Evolutionary conservation across 2,797 vertebrate genomes (phyloP), one percentile per base, ranked within the genome.

Genomic region (Diceros bicornis): DNA sequence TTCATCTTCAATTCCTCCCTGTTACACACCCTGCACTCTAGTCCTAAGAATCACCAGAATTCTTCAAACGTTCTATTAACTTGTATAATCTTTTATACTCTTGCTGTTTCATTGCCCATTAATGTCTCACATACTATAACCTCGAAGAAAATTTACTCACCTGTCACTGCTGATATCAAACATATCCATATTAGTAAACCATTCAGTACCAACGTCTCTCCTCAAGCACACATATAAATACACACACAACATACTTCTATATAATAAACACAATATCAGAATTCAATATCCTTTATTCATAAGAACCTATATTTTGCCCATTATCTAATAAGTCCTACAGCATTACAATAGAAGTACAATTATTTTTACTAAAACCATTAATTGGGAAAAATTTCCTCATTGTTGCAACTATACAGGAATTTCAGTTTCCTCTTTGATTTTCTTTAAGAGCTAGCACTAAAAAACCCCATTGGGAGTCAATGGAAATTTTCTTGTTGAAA

Each of bases 401-500:
- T 44, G 18, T 81, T 71, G 29, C 27, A 85, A 89, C 81, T 50
- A 37, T 74, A 8, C 18, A 68, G 8, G 14, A 34, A 79, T 81
- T 89, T 91, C 32, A 34, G 20, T 37, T 91, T 88, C 13, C 27
- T 89, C 29, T 87, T 78, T 71, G 21, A 68, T 74, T 25, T 66
- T 91, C 29, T 32, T n/a, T 21, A 87, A 62, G 20, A 61, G 14
- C 50, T 47, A 85, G 16, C 17, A 69, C 32, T 78, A 84, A 93
- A 90, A 86, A 27, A 13, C 3, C 1, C 1, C 29, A 37, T 11
- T 62, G 18, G 52, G 55, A 69, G 69, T 13, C 18, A 44, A 29
- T 44, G 21, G 47, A 91, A 77, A 61, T 64, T 71, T 93, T 90
- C 6, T n/a, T 85, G 23, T 37, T 92, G 57, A 81, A 92, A 92